These are phyloP conservation scores for Pelochelys cantorii DNA, from an alignment of 2,797 vertebrate species.

Conservation along the genomic window DNA sequence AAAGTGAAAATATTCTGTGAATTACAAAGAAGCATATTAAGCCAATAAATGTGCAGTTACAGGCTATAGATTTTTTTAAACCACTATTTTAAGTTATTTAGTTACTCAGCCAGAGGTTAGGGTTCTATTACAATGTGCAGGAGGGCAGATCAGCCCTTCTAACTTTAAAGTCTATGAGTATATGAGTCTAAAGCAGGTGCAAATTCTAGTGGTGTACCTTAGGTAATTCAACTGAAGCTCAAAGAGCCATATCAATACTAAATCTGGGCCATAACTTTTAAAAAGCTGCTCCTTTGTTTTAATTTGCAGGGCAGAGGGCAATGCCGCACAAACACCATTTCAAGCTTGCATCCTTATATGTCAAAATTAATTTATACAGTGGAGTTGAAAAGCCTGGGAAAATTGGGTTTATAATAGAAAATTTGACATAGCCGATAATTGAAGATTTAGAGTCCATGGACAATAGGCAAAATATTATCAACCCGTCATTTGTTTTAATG, in stretches of 20 bases:
- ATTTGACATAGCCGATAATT: neutral
- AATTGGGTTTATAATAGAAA: neutral
- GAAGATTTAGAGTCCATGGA: neutral
- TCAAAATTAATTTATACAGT: neutral
- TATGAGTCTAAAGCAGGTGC: neutral
- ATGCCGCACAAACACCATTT: neutral
- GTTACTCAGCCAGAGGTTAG: neutral
- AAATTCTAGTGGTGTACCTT: neutral
- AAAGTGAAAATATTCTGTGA: neutral
- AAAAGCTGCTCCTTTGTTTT: neutral
- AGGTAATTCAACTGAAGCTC: no score
- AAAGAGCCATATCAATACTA: neutral
- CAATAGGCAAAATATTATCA: constrained; percentile 33
- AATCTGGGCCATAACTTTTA: neutral
- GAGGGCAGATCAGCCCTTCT: no score
- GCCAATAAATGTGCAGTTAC: constrained; percentile 11
- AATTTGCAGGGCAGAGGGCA: neutral
- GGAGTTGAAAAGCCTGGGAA: neutral
- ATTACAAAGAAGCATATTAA: neutral
- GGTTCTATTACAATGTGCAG: neutral
- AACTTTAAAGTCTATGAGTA: neutral
- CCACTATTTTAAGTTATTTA: neutral
- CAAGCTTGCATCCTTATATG: neutral
- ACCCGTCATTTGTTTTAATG: constrained; percentile 17
- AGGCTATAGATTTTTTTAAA: neutral